Evolutionary conservation across 2,113 vertebrate species (phyloP).

Genomic region (Clarias batrachus): DNA sequence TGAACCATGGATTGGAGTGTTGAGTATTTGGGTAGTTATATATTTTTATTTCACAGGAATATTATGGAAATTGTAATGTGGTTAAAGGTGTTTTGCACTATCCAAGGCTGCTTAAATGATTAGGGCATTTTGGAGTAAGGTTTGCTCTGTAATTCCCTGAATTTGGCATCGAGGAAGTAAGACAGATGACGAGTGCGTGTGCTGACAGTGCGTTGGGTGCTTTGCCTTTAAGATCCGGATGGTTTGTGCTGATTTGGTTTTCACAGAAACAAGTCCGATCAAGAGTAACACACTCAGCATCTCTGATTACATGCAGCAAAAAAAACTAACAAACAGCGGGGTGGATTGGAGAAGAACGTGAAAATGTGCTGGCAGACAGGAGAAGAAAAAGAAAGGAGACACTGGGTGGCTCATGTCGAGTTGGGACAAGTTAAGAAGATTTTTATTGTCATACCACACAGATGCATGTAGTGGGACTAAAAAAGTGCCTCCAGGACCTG

Average conservation of each 20-base stretch:
- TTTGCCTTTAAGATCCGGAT: conserved; percentile 50
- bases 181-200: conserved; percentile 38
- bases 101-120: not conserved
- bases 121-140: not conserved
- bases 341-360: conserved; percentile 10
- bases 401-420: not conserved
- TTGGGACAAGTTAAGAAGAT: not conserved
- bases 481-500: not conserved
- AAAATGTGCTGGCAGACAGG: not conserved
- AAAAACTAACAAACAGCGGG: not conserved
- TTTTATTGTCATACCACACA: not conserved
- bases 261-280: conserved; percentile 55
- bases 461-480: not conserved
- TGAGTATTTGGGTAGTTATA: not conserved
- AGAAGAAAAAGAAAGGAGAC: not conserved
- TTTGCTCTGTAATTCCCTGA: conserved; percentile 3
- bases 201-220: conserved; percentile 49
- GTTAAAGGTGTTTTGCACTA: too few species aligned
- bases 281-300: conserved; percentile 46
- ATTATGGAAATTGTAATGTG: not conserved
- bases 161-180: not conserved
- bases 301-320: conserved; percentile 22
- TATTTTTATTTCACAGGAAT: not conserved
- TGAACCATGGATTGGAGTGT: not conserved
- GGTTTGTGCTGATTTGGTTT: conserved; percentile 63